Evolutionary conservation across 2,113 vertebrate species (phyloP).

Genomic region (Crotophaga sulcirostris): DNA sequence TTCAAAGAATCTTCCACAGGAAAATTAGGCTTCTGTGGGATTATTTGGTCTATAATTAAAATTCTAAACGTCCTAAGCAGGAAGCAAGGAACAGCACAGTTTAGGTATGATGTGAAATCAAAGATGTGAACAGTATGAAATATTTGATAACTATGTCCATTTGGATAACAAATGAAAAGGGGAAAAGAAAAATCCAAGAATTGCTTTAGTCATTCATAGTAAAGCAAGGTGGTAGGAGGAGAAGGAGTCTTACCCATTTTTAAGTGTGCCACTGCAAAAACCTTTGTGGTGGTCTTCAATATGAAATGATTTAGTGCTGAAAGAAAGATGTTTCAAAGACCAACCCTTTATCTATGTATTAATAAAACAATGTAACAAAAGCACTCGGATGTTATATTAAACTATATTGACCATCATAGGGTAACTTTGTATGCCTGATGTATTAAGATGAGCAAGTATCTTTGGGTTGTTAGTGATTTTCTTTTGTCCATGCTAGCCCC

Average conservation of each 20-base stretch:
- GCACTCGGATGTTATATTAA: not conserved
- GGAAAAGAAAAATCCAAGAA: not conserved
- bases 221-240: not conserved
- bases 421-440: not conserved
- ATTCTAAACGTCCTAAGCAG: not conserved
- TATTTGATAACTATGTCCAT: not conserved
- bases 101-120: not conserved
- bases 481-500: not conserved
- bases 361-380: not conserved
- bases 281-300: not conserved
- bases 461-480: not conserved
- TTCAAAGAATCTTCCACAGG: not conserved
- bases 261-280: not conserved
- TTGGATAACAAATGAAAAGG: not conserved
- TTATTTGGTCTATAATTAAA: not conserved
- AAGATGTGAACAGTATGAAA: not conserved
- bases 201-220: not conserved
- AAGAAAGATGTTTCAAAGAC: not conserved
- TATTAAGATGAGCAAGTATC: not conserved
- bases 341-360: not conserved
- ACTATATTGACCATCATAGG: not conserved
- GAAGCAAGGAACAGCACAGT: not conserved
- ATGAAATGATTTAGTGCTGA: not conserved
- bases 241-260: not conserved
- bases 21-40: not conserved